Evolutionary conservation across 92 coral and sea anemone genomes (phyloP).

Genomic region (Montipora capitata): DNA sequence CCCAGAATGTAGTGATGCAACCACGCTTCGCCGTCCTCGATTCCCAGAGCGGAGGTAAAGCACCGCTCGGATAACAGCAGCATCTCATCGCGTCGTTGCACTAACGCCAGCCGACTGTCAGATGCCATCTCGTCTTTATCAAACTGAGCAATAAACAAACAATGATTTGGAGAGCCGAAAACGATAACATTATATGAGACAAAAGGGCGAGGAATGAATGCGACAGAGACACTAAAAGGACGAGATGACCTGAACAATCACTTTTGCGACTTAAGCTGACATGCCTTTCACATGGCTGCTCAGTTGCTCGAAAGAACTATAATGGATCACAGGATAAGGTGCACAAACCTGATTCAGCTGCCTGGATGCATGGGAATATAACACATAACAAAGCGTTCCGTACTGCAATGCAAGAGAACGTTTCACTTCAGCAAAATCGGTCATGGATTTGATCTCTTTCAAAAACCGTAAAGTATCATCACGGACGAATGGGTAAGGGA

Average conservation of each 20-base stretch:
- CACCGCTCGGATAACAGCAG: conserved; percentile 90
- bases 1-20: conserved; percentile 98
- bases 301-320: background rate
- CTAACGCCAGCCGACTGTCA: conserved; percentile 81
- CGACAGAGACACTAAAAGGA: too few relatives aligned
- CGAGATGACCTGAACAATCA: too few relatives aligned
- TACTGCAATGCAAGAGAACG: conserved; percentile 64
- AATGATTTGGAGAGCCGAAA: background rate
- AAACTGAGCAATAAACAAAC: conserved; percentile 42
- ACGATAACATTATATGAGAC: too few relatives aligned
- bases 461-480: too few relatives aligned
- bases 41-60: conserved; percentile 93
- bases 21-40: conserved; percentile 98
- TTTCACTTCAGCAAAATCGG: background rate
- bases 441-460: too few relatives aligned
- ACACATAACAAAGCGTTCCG: conserved; percentile 92
- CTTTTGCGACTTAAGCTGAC: too few relatives aligned
- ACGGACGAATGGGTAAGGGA: too few relatives aligned
- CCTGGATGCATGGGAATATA: conserved; percentile 98
- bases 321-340: background rate
- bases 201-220: too few relatives aligned
- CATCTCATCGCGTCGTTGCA: conserved; percentile 94
- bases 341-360: conserved; percentile 91
- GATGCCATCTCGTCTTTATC: conserved; percentile 88
- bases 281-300: too few relatives aligned